phyloP scores from a whole-genome alignment of 2,888 invertebrate species.

The Synanthedon tipuliformis region DNA sequence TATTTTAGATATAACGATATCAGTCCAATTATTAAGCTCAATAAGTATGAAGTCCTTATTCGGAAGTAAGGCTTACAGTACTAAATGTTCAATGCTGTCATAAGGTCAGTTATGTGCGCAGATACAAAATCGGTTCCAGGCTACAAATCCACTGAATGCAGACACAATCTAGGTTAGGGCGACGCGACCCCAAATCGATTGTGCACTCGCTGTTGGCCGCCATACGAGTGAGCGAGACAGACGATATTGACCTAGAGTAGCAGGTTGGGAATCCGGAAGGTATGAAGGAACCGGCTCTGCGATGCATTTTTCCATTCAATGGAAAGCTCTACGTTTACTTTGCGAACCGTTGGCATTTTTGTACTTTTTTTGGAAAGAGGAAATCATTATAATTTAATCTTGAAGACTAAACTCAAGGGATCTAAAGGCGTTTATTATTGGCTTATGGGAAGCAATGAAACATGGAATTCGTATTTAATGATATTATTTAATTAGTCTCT shows the following conservation, averaged over 20 bases:
- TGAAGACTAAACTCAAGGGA: no score
- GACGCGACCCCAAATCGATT: slow-evolving; percentile 63
- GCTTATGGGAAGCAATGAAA: no score
- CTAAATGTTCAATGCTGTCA: no score
- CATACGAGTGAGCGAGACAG: slow-evolving; percentile 44
- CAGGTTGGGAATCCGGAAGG: slow-evolving; percentile 70
- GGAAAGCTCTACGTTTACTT: slow-evolving; percentile 58
- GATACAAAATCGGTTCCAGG: not conserved
- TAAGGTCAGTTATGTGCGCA: not conserved
- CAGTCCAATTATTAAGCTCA: no score
- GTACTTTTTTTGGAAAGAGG: slow-evolving; percentile 23
- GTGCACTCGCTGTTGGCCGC: slow-evolving; percentile 37
- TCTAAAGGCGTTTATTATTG: no score
- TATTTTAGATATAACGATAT: no score
- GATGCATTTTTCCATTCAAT: slow-evolving; percentile 67
- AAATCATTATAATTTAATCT: no score
- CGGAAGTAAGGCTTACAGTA: no score
- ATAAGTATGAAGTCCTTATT: no score
- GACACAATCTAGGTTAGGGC: slow-evolving; percentile 66
- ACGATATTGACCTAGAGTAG: slow-evolving; percentile 57
- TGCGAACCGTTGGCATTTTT: slow-evolving; percentile 27
- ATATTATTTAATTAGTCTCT: no score
- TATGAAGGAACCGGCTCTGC: slow-evolving; percentile 60
- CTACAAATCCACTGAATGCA: slow-evolving; percentile 43
- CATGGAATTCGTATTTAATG: no score